These are phyloP conservation scores for Raja brachyura DNA, from an alignment of 2,113 vertebrate genomes.

Conservation along the genomic window DNA sequence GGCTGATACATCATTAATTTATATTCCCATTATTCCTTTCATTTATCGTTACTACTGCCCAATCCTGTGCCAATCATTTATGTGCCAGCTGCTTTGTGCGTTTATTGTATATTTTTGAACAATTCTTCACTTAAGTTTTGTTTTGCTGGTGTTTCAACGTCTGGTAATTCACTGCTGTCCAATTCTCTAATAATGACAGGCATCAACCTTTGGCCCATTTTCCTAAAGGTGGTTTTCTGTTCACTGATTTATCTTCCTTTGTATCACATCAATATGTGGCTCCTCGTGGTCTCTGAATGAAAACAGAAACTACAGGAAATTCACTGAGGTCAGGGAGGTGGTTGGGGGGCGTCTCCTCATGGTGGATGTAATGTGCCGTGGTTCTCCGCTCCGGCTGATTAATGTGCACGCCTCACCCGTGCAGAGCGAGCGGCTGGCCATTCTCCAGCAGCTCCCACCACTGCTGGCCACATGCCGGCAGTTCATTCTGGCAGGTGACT, in stretches of 20 bases:
- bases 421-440: too few relatives aligned
- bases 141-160: not conserved
- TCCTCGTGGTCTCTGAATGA: not conserved
- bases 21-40: not conserved
- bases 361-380: too few relatives aligned
- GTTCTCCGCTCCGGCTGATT: too few relatives aligned
- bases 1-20: not conserved
- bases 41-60: not conserved
- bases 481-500: too few relatives aligned
- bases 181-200: not conserved
- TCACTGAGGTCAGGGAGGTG: too few relatives aligned
- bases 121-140: not conserved
- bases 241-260: not conserved
- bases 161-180: not conserved
- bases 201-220: not conserved
- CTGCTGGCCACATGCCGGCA: too few relatives aligned
- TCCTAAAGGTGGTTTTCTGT: not conserved
- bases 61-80: not conserved
- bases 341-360: too few relatives aligned
- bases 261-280: not conserved
- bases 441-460: too few relatives aligned
- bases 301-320: too few relatives aligned
- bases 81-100: not conserved
- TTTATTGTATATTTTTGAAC: too few relatives aligned
- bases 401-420: too few relatives aligned